phyloP scores from a whole-genome alignment of 1,140 invertebrate species.

The Drosophila erecta region DNA sequence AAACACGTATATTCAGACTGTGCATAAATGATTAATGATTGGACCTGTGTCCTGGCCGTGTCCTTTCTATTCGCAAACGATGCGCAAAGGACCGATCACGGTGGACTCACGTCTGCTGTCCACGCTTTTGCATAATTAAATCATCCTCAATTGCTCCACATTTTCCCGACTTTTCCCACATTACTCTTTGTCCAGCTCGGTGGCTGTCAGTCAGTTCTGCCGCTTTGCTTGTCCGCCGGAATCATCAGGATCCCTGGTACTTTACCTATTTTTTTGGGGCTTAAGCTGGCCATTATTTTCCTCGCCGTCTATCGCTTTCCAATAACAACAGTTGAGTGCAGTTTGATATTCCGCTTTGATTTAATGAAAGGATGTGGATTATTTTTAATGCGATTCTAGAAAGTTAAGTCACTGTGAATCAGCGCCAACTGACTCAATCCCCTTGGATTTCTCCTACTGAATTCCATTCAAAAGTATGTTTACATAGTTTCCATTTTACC shows the following conservation, averaged over 20 bases:
- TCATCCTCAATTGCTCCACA: slow-evolving; percentile 21
- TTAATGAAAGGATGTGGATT: slow-evolving; percentile 21
- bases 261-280: slow-evolving; percentile 4
- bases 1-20: slow-evolving; percentile 23
- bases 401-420: slow-evolving; percentile 28
- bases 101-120: slow-evolving; percentile 17
- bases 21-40: slow-evolving; percentile 67
- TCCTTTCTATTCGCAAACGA: slow-evolving; percentile 34
- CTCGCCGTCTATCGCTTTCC: slow-evolving; percentile 20
- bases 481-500: slow-evolving; percentile 10
- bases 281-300: slow-evolving; percentile 5
- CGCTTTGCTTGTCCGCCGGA: slow-evolving; percentile 29
- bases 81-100: slow-evolving; percentile 36
- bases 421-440: slow-evolving; percentile 4
- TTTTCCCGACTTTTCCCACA: slow-evolving; percentile 13
- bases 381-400: slow-evolving; percentile 12
- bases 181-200: slow-evolving; percentile 18
- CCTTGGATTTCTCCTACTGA: slow-evolving; percentile 3
- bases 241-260: slow-evolving; percentile 8
- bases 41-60: slow-evolving; percentile 12
- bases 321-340: slow-evolving; percentile 20
- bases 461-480: slow-evolving; percentile 8
- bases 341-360: slow-evolving; percentile 26
- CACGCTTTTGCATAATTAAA: slow-evolving; percentile 58
- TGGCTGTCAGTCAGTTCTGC: slow-evolving; percentile 33